These are phyloP conservation scores for Manis crassicaudata DNA, from an alignment of 2,797 vertebrate genomes.

Conservation along the genomic window DNA sequence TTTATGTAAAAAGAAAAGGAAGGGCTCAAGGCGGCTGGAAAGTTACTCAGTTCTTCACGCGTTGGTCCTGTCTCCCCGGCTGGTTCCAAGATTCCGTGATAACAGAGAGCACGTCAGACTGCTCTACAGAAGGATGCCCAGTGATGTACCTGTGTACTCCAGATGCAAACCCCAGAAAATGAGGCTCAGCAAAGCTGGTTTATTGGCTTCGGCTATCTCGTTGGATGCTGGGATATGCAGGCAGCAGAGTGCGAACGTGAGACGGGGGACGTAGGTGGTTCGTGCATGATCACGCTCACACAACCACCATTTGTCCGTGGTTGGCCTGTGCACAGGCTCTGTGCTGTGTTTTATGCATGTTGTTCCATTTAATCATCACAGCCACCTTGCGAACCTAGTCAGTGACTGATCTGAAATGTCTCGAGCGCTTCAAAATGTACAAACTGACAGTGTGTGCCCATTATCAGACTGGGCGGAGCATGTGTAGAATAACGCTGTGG, in stretches of 20 bases:
- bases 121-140: not conserved
- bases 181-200: not conserved
- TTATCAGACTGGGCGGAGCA: not conserved
- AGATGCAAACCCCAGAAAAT: not conserved
- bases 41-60: not conserved
- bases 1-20: not conserved
- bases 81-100: not conserved
- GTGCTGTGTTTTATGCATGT: not conserved
- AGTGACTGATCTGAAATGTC: not conserved
- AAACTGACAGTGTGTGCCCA: not conserved
- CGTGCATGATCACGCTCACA: fast-evolving
- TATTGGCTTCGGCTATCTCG: not conserved
- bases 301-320: not conserved
- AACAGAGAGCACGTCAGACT: not conserved
- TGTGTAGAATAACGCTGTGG: not conserved
- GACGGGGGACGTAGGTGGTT: not conserved
- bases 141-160: not conserved
- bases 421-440: not conserved
- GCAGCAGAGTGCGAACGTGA: not conserved
- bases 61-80: not conserved
- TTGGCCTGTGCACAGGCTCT: not conserved
- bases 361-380: not conserved
- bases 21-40: not conserved
- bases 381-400: not conserved
- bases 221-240: not conserved